phyloP scores from a whole-genome alignment of 2,888 invertebrate genomes.

The Parasteatoda lunata region DNA sequence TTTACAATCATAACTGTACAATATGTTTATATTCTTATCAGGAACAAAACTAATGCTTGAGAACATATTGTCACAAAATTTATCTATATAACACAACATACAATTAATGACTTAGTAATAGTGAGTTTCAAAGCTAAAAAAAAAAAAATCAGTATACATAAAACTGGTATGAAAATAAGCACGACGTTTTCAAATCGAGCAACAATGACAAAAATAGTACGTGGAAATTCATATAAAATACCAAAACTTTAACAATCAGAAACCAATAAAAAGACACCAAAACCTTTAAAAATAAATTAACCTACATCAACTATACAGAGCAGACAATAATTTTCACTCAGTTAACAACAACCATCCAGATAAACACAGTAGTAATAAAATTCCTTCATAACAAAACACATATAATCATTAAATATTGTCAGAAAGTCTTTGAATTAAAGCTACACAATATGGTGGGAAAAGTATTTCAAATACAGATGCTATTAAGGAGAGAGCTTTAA shows the following conservation, averaged over 20 bases:
- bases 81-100: constrained; percentile 54
- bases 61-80: constrained; percentile 60
- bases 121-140: constrained; percentile 21
- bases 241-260: constrained; percentile 10
- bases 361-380: constrained; percentile 23
- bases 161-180: constrained; percentile 34
- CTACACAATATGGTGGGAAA: constrained; percentile 12
- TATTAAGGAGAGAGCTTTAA: constrained; percentile 15
- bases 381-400: constrained; percentile 9
- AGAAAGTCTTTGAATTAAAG: constrained; percentile 19
- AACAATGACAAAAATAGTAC: constrained; percentile 32
- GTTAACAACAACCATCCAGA: constrained; percentile 13
- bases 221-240: constrained; percentile 6
- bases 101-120: constrained; percentile 59
- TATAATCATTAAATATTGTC: not conserved
- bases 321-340: not conserved
- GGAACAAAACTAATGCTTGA: constrained; percentile 66
- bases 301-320: constrained; percentile 3
- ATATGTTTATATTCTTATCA: constrained; percentile 62
- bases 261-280: constrained; percentile 1
- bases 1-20: constrained; percentile 68
- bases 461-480: constrained; percentile 52
- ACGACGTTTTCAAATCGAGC: constrained; percentile 18
- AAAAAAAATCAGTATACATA: constrained; percentile 34
- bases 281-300: not conserved